phyloP scores from a whole-genome alignment of 2,797 vertebrate species.

The Columba guinea region DNA sequence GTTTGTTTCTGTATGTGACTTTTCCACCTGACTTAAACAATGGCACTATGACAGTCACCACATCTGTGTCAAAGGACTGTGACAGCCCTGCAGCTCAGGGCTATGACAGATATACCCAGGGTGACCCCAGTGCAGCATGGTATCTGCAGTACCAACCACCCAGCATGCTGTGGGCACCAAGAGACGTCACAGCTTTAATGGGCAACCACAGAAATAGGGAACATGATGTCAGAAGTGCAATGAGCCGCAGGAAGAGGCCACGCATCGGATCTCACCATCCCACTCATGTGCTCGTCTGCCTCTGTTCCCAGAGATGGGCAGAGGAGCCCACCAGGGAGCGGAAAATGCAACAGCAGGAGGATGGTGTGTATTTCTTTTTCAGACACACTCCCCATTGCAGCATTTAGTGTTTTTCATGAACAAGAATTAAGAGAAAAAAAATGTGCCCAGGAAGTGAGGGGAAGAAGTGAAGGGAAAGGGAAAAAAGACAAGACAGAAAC shows the following conservation, averaged over 20 bases:
- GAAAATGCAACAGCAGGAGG: slow-evolving; percentile 16
- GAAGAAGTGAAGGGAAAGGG: slow-evolving; percentile 21
- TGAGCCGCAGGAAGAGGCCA: neutral
- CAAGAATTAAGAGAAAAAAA: slow-evolving; percentile 64
- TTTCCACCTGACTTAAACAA: neutral
- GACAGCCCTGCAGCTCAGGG: neutral
- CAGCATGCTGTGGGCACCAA: neutral
- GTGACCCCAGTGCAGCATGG: neutral
- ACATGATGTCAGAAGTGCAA: neutral
- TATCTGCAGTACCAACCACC: neutral
- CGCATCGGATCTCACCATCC: neutral
- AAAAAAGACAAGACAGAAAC: slow-evolving; percentile 49
- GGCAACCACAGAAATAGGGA: neutral
- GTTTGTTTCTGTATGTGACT: neutral
- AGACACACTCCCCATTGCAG: slow-evolving; percentile 8
- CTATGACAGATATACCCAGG: neutral
- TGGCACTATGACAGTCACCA: neutral
- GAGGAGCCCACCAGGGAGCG: neutral
- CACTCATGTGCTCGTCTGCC: neutral
- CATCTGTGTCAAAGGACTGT: neutral
- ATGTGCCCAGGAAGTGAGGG: slow-evolving; percentile 27
- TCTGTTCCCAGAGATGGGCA: neutral
- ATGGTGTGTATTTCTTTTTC: neutral
- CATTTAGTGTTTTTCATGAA: slow-evolving; percentile 22
- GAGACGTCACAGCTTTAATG: neutral